Conservation (phyloP, 1,140 invertebrate species). For the Zophobas morio region DNA sequence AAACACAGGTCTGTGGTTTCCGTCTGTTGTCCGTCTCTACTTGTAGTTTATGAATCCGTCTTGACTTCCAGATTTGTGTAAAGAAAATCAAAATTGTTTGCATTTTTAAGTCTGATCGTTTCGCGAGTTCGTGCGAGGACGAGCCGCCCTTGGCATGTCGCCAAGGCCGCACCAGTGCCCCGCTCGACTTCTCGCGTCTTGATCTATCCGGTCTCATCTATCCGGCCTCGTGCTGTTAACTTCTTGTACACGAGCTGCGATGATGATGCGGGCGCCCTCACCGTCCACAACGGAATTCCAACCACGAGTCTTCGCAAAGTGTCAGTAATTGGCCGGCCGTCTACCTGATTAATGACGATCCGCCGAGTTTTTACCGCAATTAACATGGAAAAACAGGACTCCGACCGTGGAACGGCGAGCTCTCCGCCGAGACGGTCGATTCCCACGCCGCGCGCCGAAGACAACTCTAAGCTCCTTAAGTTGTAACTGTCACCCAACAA, state of each 20-base stretch:
- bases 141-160: conserved; percentile 29
- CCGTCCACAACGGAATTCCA: conserved; percentile 29
- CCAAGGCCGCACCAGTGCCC: conserved; percentile 15
- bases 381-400: conserved; percentile 22
- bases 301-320: conserved; percentile 37
- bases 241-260: conserved; percentile 27
- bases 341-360: conserved; percentile 28
- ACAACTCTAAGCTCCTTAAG: conserved; percentile 36
- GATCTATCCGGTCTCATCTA: conserved; percentile 41
- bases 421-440: background rate
- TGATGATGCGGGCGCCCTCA: conserved; percentile 50
- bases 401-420: background rate
- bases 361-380: conserved; percentile 23
- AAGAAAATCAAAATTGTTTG: too few relatives aligned
- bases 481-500: conserved; percentile 29
- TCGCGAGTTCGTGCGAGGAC: background rate
- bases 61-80: too few relatives aligned
- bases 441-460: conserved; percentile 12
- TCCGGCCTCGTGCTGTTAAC: conserved; percentile 43
- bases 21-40: too few relatives aligned
- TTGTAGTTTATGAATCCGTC: too few relatives aligned
- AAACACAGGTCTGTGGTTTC: too few relatives aligned
- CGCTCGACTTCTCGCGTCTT: background rate
- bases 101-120: too few relatives aligned
- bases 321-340: conserved; percentile 39